Percentiles rank a stretch among this genome's conserved stretches.
These are phyloP conservation scores for Drosophila equinoxialis DNA, from an alignment of 1,140 invertebrate species.

Conservation along the genomic window DNA sequence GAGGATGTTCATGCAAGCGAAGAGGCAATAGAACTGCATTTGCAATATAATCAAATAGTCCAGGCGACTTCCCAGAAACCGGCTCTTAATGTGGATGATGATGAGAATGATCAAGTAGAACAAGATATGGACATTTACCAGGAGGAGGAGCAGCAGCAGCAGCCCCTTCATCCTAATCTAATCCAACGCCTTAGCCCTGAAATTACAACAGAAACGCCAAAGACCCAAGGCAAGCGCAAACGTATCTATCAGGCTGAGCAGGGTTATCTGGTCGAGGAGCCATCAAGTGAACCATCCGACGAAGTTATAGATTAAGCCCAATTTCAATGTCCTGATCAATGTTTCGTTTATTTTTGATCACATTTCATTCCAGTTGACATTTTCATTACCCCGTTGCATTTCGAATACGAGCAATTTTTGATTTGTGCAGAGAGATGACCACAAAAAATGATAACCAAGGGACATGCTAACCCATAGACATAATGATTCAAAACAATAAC, in stretches of 20 bases:
- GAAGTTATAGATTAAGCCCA: conserved; percentile 19
- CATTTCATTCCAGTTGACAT: conserved; percentile 2
- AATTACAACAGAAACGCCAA: neutral
- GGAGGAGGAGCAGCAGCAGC: neutral
- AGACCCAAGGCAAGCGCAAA: conserved; percentile 4
- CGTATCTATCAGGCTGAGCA: conserved; percentile 51
- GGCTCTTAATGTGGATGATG: no score
- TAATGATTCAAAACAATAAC: no score
- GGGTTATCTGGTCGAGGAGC: conserved; percentile 73
- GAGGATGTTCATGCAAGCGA: neutral
- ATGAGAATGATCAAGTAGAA: no score
- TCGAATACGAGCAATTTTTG: conserved; percentile 6
- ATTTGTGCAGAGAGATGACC: neutral
- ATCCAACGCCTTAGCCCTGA: no score
- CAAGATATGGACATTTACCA: neutral
- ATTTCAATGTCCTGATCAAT: neutral
- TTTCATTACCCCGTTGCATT: conserved; percentile 1
- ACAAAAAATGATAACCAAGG: no score
- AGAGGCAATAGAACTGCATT: neutral
- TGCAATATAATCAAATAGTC: no score
- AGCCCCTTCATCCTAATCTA: no score
- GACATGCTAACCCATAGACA: no score
- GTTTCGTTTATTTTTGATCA: neutral
- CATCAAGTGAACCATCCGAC: conserved; percentile 53
- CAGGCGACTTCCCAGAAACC: no score